Evolutionary conservation across 2,888 invertebrate genomes (phyloP).

Genomic region (Aplocera efformata): DNA sequence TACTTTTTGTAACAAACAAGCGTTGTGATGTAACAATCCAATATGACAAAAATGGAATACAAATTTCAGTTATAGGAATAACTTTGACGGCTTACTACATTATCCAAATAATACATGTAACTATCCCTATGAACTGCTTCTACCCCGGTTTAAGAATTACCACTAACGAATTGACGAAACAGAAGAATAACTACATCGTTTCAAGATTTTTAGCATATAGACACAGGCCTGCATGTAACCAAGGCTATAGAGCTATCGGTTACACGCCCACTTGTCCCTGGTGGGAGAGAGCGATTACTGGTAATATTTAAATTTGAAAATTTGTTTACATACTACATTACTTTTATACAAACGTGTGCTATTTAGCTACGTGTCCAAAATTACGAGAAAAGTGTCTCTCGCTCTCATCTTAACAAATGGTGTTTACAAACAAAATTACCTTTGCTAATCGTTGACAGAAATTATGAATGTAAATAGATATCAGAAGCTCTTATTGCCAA

Average conservation of each 20-base stretch:
- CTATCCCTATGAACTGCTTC: conserved; percentile 50
- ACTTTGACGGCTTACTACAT: no score
- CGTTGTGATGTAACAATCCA: neutral
- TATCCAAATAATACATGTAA: conserved; percentile 6
- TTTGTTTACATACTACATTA: neutral
- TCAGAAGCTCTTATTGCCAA: conserved; percentile 57
- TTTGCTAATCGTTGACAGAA: conserved; percentile 38
- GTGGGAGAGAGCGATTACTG: conserved; percentile 15
- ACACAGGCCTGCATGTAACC: conserved; percentile 75
- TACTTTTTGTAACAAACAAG: conserved; percentile 6
- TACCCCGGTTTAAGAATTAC: conserved; percentile 63
- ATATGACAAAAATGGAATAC: no score
- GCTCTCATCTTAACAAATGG: conserved; percentile 53
- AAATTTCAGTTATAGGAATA: no score
- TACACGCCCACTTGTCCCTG: conserved; percentile 65
- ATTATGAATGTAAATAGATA: conserved; percentile 46
- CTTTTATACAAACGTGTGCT: conserved; percentile 49
- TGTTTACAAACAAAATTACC: conserved; percentile 35
- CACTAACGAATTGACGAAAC: conserved; percentile 64
- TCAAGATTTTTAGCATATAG: conserved; percentile 23
- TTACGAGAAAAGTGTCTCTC: conserved; percentile 37
- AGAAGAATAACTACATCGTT: conserved; percentile 41
- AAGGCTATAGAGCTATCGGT: conserved; percentile 65
- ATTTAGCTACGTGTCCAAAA: conserved; percentile 60
- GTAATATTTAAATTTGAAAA: neutral